These are phyloP conservation scores for Probosciger aterrimus DNA, from an alignment of 2,113 vertebrate species.

Conservation along the genomic window DNA sequence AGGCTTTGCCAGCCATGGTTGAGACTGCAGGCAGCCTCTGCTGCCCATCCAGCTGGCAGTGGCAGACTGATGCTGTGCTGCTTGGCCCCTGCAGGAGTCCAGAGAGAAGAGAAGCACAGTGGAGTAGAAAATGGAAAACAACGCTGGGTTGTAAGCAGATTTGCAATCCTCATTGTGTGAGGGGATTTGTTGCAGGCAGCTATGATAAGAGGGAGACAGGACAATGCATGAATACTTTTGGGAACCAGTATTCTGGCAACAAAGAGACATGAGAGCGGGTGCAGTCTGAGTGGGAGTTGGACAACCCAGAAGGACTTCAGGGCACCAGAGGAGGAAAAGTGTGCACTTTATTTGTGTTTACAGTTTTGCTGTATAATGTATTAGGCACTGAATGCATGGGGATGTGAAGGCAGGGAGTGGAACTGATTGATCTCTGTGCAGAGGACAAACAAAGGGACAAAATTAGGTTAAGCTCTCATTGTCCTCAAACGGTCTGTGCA, in stretches of 20 bases:
- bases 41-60: neutral
- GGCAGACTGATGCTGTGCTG: neutral
- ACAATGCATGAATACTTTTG: neutral
- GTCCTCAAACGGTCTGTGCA: neutral
- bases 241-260: neutral
- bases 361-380: neutral
- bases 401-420: neutral
- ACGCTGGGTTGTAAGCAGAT: neutral
- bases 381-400: neutral
- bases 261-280: neutral
- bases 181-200: neutral
- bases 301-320: neutral
- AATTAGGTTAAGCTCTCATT: constrained; percentile 54
- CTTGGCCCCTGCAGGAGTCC: neutral
- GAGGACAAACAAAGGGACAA: constrained; percentile 52
- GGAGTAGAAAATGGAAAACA: neutral
- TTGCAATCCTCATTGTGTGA: neutral
- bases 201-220: neutral
- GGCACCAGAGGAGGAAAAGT: neutral
- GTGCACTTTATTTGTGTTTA: neutral
- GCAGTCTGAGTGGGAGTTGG: neutral
- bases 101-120: neutral
- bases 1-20: neutral
- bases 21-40: neutral
- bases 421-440: neutral